Base-by-base conservation (phyloP, 2,888 invertebrate species). In the Tetragonula carbonaria region DNA sequence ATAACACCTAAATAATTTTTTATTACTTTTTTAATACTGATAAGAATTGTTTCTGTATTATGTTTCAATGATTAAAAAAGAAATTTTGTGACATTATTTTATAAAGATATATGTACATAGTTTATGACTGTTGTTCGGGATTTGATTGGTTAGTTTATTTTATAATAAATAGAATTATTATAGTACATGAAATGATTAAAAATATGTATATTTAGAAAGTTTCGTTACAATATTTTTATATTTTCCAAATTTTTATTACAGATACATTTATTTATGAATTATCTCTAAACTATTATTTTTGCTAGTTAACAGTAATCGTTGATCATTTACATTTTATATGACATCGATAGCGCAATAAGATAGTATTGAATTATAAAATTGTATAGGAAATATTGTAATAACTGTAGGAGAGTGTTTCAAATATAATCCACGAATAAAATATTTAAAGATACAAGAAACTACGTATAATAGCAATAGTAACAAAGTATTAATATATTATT, bases 141-240 rank as follows among this genome's bases (percentile, higher is more conserved):
- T 67, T 72, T 18, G 50, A 81, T 74, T 81, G 68, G 62, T 59
- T 55, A 4, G 18, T 51, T 59, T 33, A 38, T 67, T 55, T 53
- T 23, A 2, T 57, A 16, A 50, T 51, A n/a, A 23, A 53, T 33
- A 51, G 16, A 33, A 33, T 28, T 73, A 28, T 57, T n/a, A 57
- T n/a, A 57, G 6, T 63, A 65, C 21, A 38, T 74, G n/a, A 6
- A 28, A 28, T 4, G 6, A 63, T 14, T 73, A 6, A 28, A 33
- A 21, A 63, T n/a, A 33, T n/a, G 1, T n/a, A 2, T 14, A 3
- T 21, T 18, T 18, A 74, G 14, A 53, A 51, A 13, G 13, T 11
- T 23, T 13, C 13, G 4, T 8, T 18, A 16, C 14, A 38, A 45
- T 45, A 50, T 53, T 18, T 16, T n/a, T 16, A 62, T 13, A 63